phyloP scores from a whole-genome alignment of 2,888 invertebrate genomes.

The Oscheius myriophilus region DNA sequence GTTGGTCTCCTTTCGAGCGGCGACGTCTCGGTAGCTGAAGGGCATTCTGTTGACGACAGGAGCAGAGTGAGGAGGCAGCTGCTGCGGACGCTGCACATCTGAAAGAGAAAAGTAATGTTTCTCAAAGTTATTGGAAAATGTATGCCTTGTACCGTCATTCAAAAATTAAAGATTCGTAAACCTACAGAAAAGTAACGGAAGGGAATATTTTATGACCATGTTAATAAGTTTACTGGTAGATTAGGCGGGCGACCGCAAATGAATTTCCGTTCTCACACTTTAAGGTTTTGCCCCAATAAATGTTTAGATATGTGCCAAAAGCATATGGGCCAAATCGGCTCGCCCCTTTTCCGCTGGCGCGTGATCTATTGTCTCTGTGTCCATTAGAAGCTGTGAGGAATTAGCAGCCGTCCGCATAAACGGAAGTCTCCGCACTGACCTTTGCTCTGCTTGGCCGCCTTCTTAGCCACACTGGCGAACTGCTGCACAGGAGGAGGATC shows the following conservation, averaged over 20 bases:
- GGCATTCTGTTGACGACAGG: conserved; percentile 52
- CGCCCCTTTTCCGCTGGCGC: too few species aligned
- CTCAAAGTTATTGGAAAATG: not conserved
- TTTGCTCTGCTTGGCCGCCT: not conserved
- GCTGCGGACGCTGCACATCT: conserved; percentile 12
- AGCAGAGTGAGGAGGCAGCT: conserved; percentile 46
- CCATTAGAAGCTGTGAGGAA: too few species aligned
- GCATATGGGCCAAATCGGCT: too few species aligned
- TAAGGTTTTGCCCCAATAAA: not conserved
- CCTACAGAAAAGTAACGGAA: too few species aligned
- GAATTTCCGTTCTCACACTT: too few species aligned
- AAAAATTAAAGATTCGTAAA: too few species aligned
- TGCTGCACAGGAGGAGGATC: not conserved
- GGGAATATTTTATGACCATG: too few species aligned
- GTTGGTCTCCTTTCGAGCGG: conserved; percentile 20
- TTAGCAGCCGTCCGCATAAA: not conserved
- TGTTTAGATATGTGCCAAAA: not conserved
- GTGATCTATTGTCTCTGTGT: too few species aligned
- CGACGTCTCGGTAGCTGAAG: conserved; percentile 37
- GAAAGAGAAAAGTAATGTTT: not conserved
- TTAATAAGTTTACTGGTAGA: too few species aligned
- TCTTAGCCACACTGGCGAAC: conserved; percentile 19
- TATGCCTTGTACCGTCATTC: too few species aligned
- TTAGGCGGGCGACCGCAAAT: too few species aligned
- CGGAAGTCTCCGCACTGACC: too few species aligned